Conservation (phyloP, 2,797 vertebrate genomes). For the Jordanella pulchra region DNA sequence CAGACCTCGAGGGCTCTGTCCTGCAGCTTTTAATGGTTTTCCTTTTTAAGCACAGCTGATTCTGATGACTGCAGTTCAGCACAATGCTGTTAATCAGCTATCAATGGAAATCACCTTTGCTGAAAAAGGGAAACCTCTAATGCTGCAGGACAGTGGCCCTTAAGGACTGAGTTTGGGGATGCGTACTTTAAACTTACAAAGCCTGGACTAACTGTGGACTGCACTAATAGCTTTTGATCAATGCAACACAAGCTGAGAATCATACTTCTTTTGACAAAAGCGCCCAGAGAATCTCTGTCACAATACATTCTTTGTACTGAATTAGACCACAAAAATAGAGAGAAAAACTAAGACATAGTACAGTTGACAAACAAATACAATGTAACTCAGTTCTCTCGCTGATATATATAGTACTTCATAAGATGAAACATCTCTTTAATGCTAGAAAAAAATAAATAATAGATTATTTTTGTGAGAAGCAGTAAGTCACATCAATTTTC, state of each 20-base stretch:
- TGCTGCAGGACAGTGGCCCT: too few relatives aligned
- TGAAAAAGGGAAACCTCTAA: too few relatives aligned
- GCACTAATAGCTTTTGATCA: slow-evolving; percentile 50
- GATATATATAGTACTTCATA: slow-evolving; percentile 23
- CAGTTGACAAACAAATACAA: slow-evolving; percentile 45
- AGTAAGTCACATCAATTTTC: slow-evolving; percentile 32
- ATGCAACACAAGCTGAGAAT: slow-evolving; percentile 36
- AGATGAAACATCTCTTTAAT: slow-evolving; percentile 51
- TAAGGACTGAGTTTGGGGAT: too few relatives aligned
- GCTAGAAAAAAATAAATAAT: slow-evolving; percentile 10
- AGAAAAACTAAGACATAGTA: slow-evolving; percentile 30
- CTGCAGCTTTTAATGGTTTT: too few relatives aligned
- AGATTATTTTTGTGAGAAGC: slow-evolving; percentile 29
- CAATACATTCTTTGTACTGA: slow-evolving; percentile 33
- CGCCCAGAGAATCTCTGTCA: slow-evolving; percentile 39
- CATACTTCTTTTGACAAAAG: slow-evolving; percentile 29
- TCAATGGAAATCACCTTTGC: too few relatives aligned
- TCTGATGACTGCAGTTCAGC: too few relatives aligned
- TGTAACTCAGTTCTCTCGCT: slow-evolving; percentile 43
- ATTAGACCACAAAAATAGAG: slow-evolving; percentile 25
- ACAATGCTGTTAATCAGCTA: too few relatives aligned
- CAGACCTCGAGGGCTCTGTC: too few relatives aligned
- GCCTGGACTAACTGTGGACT: slow-evolving; percentile 60
- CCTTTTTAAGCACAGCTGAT: too few relatives aligned
- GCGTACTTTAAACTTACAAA: too few relatives aligned